These are phyloP conservation scores for Kuschelorhynchus macadamiae DNA, from an alignment of 2,888 invertebrate genomes.

Conservation along the genomic window DNA sequence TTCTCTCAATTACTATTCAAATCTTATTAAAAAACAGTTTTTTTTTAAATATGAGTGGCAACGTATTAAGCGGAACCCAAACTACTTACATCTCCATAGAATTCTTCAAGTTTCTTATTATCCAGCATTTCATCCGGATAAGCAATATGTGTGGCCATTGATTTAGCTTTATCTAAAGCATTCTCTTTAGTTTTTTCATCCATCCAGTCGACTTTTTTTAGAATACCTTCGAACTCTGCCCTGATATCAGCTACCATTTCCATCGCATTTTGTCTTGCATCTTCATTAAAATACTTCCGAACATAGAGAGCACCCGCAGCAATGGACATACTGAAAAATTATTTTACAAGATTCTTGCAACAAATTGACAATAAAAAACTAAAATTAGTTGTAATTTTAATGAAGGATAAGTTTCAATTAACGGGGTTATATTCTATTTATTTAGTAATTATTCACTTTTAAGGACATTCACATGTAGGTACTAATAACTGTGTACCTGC, in stretches of 20 bases:
- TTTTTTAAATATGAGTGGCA: too few species aligned
- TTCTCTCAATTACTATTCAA: too few species aligned
- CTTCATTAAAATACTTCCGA: constrained; percentile 87
- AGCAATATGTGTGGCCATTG: constrained; percentile 92
- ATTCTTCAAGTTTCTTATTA: constrained; percentile 82
- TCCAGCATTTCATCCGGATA: constrained; percentile 93
- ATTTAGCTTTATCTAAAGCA: constrained; percentile 84
- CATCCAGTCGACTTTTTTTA: constrained; percentile 92
- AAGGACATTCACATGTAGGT: too few species aligned
- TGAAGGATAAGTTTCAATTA: too few species aligned
- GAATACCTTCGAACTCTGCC: constrained; percentile 84
- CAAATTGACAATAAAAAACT: too few species aligned
- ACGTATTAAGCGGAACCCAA: constrained; percentile 3
- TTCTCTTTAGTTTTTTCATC: constrained; percentile 83
- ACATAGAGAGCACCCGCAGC: constrained; percentile 90
- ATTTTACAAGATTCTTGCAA: too few species aligned
- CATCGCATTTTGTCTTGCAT: constrained; percentile 85
- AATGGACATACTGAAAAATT: constrained; percentile 74
- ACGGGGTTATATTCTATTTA: too few species aligned
- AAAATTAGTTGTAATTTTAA: too few species aligned
- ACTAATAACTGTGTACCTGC: constrained; percentile 71
- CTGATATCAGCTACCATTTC: constrained; percentile 92
- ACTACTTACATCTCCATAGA: constrained; percentile 80
- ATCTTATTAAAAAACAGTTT: too few species aligned
- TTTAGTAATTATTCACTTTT: too few species aligned